Percentiles rank a stretch among this genome's conserved stretches.
Conservation (phyloP, 1,140 invertebrate species). For the Saccostrea glomerata region DNA sequence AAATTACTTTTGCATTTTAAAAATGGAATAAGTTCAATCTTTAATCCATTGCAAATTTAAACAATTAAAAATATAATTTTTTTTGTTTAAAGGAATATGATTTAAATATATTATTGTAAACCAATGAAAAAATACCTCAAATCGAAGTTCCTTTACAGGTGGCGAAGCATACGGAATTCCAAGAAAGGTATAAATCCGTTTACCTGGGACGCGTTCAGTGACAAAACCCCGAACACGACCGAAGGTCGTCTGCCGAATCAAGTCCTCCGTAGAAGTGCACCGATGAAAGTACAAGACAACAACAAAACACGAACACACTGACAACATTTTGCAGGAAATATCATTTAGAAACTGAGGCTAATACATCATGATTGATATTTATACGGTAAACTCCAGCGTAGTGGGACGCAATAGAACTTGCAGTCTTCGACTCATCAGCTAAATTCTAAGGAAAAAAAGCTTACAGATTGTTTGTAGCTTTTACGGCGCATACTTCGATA, state of each 20-base stretch:
- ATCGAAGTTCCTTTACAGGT: constrained; percentile 90
- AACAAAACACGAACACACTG: constrained; percentile 25
- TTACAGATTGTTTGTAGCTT: constrained; percentile 18
- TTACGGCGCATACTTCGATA: constrained; percentile 8
- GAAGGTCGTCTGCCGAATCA: constrained; percentile 44
- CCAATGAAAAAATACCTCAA: constrained; percentile 49
- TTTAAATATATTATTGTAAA: no score
- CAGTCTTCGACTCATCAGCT: constrained; percentile 13
- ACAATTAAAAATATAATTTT: no score
- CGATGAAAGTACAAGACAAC: not conserved
- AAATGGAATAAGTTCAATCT: not conserved
- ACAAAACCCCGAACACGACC: constrained; percentile 55
- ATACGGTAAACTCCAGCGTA: not conserved
- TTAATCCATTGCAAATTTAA: not conserved
- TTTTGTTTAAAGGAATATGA: not conserved
- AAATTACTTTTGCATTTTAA: no score
- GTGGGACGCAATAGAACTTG: constrained; percentile 16
- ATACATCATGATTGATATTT: constrained; percentile 32
- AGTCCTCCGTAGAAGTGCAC: constrained; percentile 17
- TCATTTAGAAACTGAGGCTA: constrained; percentile 33
- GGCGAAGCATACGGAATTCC: constrained; percentile 97
- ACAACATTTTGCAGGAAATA: constrained; percentile 25
- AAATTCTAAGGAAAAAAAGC: constrained; percentile 14
- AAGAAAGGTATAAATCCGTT: constrained; percentile 93
- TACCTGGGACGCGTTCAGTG: constrained; percentile 70